Conservation (phyloP, 2,888 invertebrate genomes). For the Didymodactylos carnosus region DNA sequence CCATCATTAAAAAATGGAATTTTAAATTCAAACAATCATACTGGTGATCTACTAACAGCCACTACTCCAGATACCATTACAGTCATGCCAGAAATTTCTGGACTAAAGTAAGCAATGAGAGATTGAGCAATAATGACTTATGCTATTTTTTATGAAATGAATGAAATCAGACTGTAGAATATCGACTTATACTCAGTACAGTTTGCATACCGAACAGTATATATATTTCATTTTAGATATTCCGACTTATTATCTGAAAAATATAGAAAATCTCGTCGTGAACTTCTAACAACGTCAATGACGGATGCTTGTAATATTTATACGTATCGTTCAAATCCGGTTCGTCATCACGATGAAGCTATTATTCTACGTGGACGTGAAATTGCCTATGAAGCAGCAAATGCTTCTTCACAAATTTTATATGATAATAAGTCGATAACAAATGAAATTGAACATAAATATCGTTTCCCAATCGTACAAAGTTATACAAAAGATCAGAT, state of each 20-base stretch:
- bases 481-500: neutral
- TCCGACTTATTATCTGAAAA: neutral
- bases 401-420: neutral
- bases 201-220: neutral
- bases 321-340: neutral
- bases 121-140: too few species aligned
- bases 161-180: too few species aligned
- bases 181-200: neutral
- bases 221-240: neutral
- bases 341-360: neutral
- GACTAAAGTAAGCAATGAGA: neutral
- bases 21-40: too few species aligned
- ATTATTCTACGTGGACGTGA: neutral
- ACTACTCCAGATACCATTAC: neutral
- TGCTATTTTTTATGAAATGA: too few species aligned
- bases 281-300: neutral
- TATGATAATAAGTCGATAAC: too few species aligned
- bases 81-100: neutral
- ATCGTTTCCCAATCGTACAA: too few species aligned
- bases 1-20: neutral
- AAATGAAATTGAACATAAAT: too few species aligned
- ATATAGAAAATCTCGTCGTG: neutral
- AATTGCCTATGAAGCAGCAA: neutral
- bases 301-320: neutral
- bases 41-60: too few species aligned